Evolutionary conservation across 1,140 invertebrate species (phyloP).

Genomic region (Aradophagus sp.): DNA sequence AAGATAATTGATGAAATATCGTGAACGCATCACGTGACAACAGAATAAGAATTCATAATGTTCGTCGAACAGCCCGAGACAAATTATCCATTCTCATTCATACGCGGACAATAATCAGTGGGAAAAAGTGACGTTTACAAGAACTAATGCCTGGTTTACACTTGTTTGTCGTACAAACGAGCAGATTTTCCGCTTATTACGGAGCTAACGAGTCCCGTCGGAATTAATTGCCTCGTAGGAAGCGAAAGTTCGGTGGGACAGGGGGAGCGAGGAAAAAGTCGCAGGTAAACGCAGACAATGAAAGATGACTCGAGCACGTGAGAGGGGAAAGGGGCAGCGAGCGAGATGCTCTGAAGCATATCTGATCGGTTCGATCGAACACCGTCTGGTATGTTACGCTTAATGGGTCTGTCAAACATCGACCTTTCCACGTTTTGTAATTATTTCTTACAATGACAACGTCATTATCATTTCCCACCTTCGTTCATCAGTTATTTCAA

Average conservation of each 20-base stretch:
- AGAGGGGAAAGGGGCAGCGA: constrained; percentile 36
- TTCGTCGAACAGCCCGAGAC: too few relatives aligned
- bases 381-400: constrained; percentile 63
- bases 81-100: too few relatives aligned
- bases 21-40: too few relatives aligned
- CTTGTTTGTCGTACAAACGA: constrained; percentile 16
- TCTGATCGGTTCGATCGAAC: constrained; percentile 67
- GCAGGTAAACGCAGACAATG: constrained; percentile 54
- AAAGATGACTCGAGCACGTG: constrained; percentile 18
- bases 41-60: too few relatives aligned
- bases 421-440: too few relatives aligned
- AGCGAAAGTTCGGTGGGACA: neutral
- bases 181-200: constrained; percentile 30
- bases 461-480: too few relatives aligned
- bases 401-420: constrained; percentile 68
- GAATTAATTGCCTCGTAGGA: constrained; percentile 29
- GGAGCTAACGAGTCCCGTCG: constrained; percentile 6
- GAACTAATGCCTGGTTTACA: neutral
- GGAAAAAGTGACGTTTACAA: constrained; percentile 6
- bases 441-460: too few relatives aligned
- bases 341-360: constrained; percentile 57
- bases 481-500: too few relatives aligned
- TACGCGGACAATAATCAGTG: constrained; percentile 2
- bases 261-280: constrained; percentile 15
- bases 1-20: too few relatives aligned